phyloP scores from a whole-genome alignment of 2,888 invertebrate genomes.

The Drosophila paramelanica region DNA sequence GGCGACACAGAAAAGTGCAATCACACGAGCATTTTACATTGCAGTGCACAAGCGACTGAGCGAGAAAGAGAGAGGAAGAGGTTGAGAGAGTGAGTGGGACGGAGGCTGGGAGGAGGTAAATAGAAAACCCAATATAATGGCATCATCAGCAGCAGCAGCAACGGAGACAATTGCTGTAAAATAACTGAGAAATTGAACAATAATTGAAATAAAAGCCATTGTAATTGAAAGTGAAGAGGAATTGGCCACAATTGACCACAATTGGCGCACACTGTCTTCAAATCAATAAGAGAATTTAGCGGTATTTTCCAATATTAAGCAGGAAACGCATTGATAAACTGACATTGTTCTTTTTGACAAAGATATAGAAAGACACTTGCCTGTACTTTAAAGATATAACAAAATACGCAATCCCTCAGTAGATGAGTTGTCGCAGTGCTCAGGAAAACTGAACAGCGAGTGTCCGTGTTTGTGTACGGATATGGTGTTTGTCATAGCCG shows the following conservation, averaged over 20 bases:
- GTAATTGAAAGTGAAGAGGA: slow-evolving; percentile 64
- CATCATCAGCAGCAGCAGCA: slow-evolving; percentile 9
- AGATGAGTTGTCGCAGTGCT: too few relatives aligned
- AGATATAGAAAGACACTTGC: not conserved
- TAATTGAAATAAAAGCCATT: slow-evolving; percentile 61
- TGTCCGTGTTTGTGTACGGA: too few relatives aligned
- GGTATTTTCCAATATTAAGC: slow-evolving; percentile 1
- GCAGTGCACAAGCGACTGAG: slow-evolving; percentile 17
- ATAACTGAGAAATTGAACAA: slow-evolving; percentile 60
- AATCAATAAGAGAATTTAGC: slow-evolving; percentile 20
- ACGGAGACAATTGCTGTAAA: slow-evolving; percentile 64
- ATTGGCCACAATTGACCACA: too few relatives aligned
- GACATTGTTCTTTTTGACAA: slow-evolving; percentile 7
- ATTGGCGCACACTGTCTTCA: slow-evolving; percentile 7
- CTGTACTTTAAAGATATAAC: not conserved
- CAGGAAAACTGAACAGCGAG: too few relatives aligned
- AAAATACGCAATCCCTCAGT: too few relatives aligned
- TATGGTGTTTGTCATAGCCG: too few relatives aligned
- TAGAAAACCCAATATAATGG: slow-evolving; percentile 13
- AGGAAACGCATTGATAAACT: slow-evolving; percentile 10
- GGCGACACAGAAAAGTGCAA: slow-evolving; percentile 52
- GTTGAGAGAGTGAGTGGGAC: not conserved
- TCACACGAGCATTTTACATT: slow-evolving; percentile 51
- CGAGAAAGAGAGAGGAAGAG: too few relatives aligned
- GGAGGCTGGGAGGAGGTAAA: not conserved